A percentile compares a stretch with the other conserved stretches of the same genome.
phyloP scores from a whole-genome alignment of 2,888 invertebrate species.

The Mactromeris polynyma region DNA sequence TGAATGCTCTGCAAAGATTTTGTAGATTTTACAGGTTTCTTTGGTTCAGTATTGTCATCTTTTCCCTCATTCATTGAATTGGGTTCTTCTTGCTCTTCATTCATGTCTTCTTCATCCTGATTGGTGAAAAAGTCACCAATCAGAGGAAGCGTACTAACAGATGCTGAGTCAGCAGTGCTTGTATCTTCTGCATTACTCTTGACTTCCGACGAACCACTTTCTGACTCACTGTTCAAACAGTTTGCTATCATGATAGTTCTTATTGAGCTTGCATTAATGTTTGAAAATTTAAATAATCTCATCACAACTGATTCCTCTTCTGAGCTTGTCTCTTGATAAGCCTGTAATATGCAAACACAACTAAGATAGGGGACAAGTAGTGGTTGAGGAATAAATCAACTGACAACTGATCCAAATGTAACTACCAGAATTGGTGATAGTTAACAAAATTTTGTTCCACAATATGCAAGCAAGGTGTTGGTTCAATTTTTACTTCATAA shows the following conservation, averaged over 20 bases:
- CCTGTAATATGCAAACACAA: slow-evolving; percentile 85
- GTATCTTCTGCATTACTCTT: slow-evolving; percentile 27
- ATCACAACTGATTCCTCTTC: slow-evolving; percentile 92
- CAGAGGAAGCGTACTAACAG: slow-evolving; percentile 43
- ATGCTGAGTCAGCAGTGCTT: slow-evolving; percentile 17
- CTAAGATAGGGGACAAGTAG: too few species aligned
- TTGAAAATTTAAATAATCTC: slow-evolving; percentile 90
- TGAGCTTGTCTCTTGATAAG: slow-evolving; percentile 93
- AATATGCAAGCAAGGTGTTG: too few species aligned
- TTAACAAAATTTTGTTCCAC: too few species aligned
- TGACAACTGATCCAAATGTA: too few species aligned
- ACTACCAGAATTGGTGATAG: too few species aligned
- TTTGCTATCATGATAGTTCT: slow-evolving; percentile 93
- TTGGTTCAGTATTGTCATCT: slow-evolving; percentile 26
- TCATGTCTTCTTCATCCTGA: slow-evolving; percentile 52
- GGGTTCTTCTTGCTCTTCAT: slow-evolving; percentile 40
- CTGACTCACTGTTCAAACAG: slow-evolving; percentile 87
- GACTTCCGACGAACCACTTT: slow-evolving; percentile 10
- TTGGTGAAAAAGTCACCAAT: slow-evolving; percentile 59
- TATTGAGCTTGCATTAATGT: slow-evolving; percentile 93
- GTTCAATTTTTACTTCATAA: too few species aligned
- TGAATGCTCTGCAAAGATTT: slow-evolving; percentile 71
- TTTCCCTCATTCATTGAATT: slow-evolving; percentile 23
- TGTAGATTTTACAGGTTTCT: slow-evolving; percentile 26
- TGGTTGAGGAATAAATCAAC: too few species aligned